These are phyloP conservation scores for Acanthurus tractus DNA, from an alignment of 2,797 vertebrate genomes.

Conservation along the genomic window DNA sequence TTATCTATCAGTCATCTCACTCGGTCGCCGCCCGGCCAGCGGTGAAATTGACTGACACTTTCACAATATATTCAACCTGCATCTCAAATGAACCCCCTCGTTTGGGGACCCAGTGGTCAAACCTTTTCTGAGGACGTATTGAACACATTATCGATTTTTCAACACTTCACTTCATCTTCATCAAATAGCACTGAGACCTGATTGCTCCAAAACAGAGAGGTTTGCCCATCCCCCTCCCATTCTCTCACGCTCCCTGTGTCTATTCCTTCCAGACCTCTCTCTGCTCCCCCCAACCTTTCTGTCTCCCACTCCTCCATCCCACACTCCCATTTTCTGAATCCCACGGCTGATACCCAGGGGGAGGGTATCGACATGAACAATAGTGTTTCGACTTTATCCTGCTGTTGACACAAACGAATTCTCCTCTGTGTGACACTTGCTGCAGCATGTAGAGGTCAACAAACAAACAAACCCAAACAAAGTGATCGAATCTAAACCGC, in stretches of 20 bases:
- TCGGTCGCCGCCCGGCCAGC: constrained; percentile 24
- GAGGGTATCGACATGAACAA: constrained; percentile 53
- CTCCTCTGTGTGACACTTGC: constrained; percentile 17
- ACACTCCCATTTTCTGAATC: constrained; percentile 49
- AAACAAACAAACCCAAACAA: constrained; percentile 35
- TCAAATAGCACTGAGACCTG: constrained; percentile 73
- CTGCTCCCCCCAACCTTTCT: constrained; percentile 15
- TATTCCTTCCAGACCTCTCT: constrained; percentile 14
- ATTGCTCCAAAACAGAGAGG: constrained; percentile 64
- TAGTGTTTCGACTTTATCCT: constrained; percentile 49
- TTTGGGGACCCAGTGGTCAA: constrained; percentile 64
- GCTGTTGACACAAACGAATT: constrained; percentile 23
- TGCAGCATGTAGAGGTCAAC: constrained; percentile 26
- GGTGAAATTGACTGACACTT: constrained; percentile 57
- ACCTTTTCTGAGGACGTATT: constrained; percentile 69
- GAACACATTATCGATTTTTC: constrained; percentile 82
- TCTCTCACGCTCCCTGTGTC: constrained; percentile 8
- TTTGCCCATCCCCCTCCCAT: constrained; percentile 27
- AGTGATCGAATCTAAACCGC: neutral
- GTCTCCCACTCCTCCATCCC: constrained; percentile 11
- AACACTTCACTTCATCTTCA: constrained; percentile 83
- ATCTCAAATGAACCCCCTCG: constrained; percentile 56
- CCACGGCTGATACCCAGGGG: constrained; percentile 21
- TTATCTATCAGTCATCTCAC: constrained; percentile 45
- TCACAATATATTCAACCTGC: constrained; percentile 58